Conservation (phyloP, 2,113 vertebrate species). For the Neodontobutis hainanensis region DNA sequence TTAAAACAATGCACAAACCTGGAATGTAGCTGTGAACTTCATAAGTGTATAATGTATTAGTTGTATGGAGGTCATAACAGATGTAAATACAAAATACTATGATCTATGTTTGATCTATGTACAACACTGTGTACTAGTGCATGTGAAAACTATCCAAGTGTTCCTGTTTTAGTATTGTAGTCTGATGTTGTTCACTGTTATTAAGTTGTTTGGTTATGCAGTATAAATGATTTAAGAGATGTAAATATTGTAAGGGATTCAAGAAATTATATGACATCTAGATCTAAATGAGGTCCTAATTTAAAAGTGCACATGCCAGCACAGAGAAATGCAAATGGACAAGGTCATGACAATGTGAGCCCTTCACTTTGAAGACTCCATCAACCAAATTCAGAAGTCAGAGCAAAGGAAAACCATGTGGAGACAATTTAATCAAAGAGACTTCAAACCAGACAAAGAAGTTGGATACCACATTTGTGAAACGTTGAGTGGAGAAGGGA, state of each 20-base stretch:
- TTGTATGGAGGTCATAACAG: conserved; percentile 4
- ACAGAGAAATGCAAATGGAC: conserved; percentile 30
- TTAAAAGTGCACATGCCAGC: conserved; percentile 7
- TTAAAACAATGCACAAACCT: conserved; percentile 36
- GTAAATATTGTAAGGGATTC: conserved; percentile 82
- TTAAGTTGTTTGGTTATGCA: conserved; percentile 80
- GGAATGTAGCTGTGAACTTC: conserved; percentile 79
- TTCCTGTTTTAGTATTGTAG: conserved; percentile 82
- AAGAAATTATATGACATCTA: conserved; percentile 66
- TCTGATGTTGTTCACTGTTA: conserved; percentile 84
- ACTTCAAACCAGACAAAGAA: conserved; percentile 28
- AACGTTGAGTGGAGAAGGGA: conserved; percentile 17
- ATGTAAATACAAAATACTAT: conserved; percentile 69
- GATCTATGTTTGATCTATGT: conserved; percentile 55
- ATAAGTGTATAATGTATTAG: conserved; percentile 14
- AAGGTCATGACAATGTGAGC: conserved; percentile 57
- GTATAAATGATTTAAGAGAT: conserved; percentile 81
- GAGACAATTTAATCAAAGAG: conserved; percentile 47
- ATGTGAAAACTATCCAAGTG: conserved; percentile 87
- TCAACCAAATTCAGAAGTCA: conserved; percentile 25
- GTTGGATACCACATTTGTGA: conserved; percentile 30
- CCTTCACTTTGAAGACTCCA: conserved; percentile 52
- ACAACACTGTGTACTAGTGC: conserved; percentile 77
- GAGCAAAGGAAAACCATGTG: conserved; percentile 40
- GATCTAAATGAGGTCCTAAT: conserved; percentile 66